These are phyloP conservation scores for Pandemis corylana DNA, from an alignment of 2,888 invertebrate genomes.

Conservation along the genomic window DNA sequence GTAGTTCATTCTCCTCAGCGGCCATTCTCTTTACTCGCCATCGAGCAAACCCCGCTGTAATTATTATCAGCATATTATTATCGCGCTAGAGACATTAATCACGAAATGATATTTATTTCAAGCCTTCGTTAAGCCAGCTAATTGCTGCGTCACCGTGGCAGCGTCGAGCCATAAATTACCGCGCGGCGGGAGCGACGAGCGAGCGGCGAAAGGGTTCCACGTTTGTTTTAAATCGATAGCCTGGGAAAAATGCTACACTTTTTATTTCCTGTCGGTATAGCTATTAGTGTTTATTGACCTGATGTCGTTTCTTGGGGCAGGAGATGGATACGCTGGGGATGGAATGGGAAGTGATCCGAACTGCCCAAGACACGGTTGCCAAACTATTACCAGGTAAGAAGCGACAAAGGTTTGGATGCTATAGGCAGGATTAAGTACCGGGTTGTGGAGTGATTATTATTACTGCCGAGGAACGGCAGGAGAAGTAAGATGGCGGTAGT, in stretches of 20 bases:
- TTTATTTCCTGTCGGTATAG: neutral
- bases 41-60: constrained; percentile 52
- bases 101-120: constrained; percentile 82
- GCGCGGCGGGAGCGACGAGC: constrained; percentile 55
- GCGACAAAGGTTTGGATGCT: too few species aligned
- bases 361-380: too few species aligned
- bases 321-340: too few species aligned
- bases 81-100: constrained; percentile 72
- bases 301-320: too few species aligned
- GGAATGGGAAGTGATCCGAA: too few species aligned
- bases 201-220: neutral
- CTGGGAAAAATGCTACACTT: neutral
- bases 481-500: too few species aligned
- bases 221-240: neutral
- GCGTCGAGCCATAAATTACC: constrained; percentile 79
- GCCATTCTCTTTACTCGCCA: neutral
- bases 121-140: constrained; percentile 81
- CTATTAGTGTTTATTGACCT: too few species aligned
- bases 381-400: too few species aligned
- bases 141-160: constrained; percentile 78
- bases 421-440: too few species aligned
- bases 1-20: too few species aligned
- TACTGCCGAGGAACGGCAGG: too few species aligned
- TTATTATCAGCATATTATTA: constrained; percentile 72
- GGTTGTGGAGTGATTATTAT: too few species aligned